phyloP scores from a whole-genome alignment of 2,113 vertebrate genomes.

The Perca schrenkii region DNA sequence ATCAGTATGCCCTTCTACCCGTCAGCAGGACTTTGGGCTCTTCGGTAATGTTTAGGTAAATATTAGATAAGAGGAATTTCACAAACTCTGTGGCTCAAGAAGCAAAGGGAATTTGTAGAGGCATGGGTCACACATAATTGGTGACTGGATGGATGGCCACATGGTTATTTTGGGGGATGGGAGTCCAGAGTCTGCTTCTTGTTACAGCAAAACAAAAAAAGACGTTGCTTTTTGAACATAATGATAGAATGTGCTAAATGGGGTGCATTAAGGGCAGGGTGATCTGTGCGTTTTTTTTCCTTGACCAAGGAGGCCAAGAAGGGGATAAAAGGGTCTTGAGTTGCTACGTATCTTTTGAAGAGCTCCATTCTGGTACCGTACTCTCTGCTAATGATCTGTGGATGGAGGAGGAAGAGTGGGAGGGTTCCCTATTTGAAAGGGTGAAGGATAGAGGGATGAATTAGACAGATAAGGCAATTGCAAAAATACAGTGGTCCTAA shows the following conservation, averaged over 20 bases:
- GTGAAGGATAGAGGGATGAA: conserved; percentile 61
- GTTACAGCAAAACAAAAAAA: conserved; percentile 36
- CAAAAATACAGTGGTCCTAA: conserved; percentile 66
- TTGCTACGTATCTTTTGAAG: conserved; percentile 76
- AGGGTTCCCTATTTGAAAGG: conserved; percentile 62
- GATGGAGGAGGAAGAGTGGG: conserved; percentile 66
- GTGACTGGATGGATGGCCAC: background rate
- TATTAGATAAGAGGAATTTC: conserved; percentile 67
- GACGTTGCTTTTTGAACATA: conserved; percentile 39
- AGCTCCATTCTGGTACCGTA: conserved; percentile 60
- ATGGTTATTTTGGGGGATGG: conserved; percentile 13
- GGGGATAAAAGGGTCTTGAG: conserved; percentile 76
- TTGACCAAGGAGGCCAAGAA: conserved; percentile 68
- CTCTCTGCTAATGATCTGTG: conserved; percentile 79
- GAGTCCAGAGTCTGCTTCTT: conserved; percentile 48
- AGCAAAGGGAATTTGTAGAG: background rate
- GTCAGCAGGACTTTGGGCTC: conserved; percentile 57
- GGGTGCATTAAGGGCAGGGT: conserved; percentile 21
- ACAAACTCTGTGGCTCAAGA: conserved; percentile 14
- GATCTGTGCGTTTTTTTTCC: conserved; percentile 55
- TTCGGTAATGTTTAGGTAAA: conserved; percentile 62
- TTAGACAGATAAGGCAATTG: conserved; percentile 59
- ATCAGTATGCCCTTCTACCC: conserved; percentile 16
- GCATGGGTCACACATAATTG: conserved; percentile 17
- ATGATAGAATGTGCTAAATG: conserved; percentile 51